Conservation (phyloP, 1,140 invertebrate species). For the Stegodyphus mimosarum region DNA sequence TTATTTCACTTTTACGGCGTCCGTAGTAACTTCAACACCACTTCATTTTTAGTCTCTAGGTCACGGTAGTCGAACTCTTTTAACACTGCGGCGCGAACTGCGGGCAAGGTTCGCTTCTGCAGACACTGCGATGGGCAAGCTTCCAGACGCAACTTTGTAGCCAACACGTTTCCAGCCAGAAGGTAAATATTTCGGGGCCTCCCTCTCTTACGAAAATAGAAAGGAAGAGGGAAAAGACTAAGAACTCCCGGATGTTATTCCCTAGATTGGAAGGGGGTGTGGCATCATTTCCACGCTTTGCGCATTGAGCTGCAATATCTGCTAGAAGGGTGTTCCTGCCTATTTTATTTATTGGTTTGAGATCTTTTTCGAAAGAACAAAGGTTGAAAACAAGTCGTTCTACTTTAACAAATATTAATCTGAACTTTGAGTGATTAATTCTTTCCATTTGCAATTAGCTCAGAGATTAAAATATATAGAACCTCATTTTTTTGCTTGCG, state of each 20-base stretch:
- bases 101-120: no score
- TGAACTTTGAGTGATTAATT: no score
- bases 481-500: no score
- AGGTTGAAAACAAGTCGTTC: no score
- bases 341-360: no score
- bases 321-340: no score
- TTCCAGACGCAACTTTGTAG: constrained; percentile 46
- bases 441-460: no score
- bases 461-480: no score
- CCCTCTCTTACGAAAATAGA: constrained; percentile 18
- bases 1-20: no score
- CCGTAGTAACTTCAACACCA: neutral
- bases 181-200: constrained; percentile 37
- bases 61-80: neutral
- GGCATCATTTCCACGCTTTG: neutral
- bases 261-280: constrained; percentile 6
- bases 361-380: no score
- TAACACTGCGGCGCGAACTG: neutral
- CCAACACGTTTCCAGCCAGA: constrained; percentile 11
- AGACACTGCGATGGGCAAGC: neutral
- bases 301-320: neutral
- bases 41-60: neutral
- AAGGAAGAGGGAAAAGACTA: neutral
- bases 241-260: constrained; percentile 42
- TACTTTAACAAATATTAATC: no score